Evolutionary conservation across 2,797 vertebrate species (phyloP), one percentile per base, ranked within the genome.

Genomic region (Hyperoplus immaculatus): DNA sequence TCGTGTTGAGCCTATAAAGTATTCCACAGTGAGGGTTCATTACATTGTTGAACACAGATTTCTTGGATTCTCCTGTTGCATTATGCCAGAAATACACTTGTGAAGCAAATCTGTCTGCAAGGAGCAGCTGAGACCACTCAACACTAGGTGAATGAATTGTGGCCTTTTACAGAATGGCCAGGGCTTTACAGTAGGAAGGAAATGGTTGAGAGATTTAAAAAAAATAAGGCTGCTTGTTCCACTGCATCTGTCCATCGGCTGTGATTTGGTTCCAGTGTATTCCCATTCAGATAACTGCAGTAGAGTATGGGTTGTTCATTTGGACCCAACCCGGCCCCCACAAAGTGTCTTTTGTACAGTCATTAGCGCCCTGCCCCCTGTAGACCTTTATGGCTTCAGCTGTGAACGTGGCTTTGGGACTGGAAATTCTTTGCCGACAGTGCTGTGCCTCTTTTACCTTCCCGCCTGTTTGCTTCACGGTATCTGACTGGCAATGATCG

Each of bases 291-390:
- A 59, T 49, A 12, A 77, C 57, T 14, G 46, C 29, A 29, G 29
- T 54, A 38, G 47, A 49, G 47, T 36, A 59, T 36, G 4, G 36
- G 61, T 74, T 38, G 77, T 78, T 60, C 39, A 45, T 45, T 18
- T 65, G 29, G 29, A 29, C 29, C 51, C 46, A 46, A 54, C 16
- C 18, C 8, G 46, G 50, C 55, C 41, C 55, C 41, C 69, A 88
- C 83, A 90, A 86, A 84, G 87, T 85, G 55, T 84, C 39, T 86
- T 82, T 89, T 88, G 74, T 90, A 11, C 18, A 55, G 45, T 70
- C 76, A 69, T 73, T 79, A 46, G 60, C 81, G 54, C 51, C 66
- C 72, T 41, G 68, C 71, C 57, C 71, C 57, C 21, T 78, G 46
- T 69, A 64, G 45, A 72, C 53, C 75, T 86, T 81, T 81, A 77